Conservation (phyloP, 2,797 vertebrate genomes). For the Remorina albescens region DNA sequence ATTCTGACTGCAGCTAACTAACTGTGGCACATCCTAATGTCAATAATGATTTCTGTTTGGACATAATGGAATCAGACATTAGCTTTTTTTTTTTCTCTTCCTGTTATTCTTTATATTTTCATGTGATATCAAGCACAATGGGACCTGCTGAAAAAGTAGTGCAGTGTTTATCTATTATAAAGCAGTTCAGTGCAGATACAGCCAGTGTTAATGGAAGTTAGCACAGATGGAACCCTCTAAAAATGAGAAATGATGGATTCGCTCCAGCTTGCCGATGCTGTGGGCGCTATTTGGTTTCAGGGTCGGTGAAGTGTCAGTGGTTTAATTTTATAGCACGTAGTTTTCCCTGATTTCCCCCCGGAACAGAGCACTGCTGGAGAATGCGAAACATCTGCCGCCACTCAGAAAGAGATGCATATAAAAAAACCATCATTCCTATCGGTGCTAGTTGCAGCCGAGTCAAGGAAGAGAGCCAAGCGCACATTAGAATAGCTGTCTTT, state of each 20-base stretch:
- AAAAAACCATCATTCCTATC: slow-evolving; percentile 82
- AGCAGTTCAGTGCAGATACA: slow-evolving; percentile 71
- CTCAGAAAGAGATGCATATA: slow-evolving; percentile 79
- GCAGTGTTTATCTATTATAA: slow-evolving; percentile 70
- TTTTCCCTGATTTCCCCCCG: slow-evolving; percentile 85
- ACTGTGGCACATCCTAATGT: slow-evolving; percentile 38
- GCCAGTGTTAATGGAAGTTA: slow-evolving; percentile 80
- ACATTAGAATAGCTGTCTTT: slow-evolving; percentile 77
- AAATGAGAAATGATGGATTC: slow-evolving; percentile 83
- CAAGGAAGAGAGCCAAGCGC: slow-evolving; percentile 73
- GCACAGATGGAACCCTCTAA: slow-evolving; percentile 81
- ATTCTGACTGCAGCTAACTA: slow-evolving; percentile 44
- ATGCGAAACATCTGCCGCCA: slow-evolving; percentile 85
- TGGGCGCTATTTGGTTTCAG: slow-evolving; percentile 82
- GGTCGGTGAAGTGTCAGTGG: slow-evolving; percentile 83
- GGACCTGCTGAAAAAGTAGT: slow-evolving; percentile 54
- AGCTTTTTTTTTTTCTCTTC: slow-evolving; percentile 40
- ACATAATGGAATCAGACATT: slow-evolving; percentile 42
- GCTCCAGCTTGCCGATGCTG: slow-evolving; percentile 80
- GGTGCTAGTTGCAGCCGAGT: slow-evolving; percentile 68
- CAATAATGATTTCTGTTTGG: slow-evolving; percentile 47
- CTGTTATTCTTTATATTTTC: slow-evolving; percentile 39
- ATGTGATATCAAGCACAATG: slow-evolving; percentile 61
- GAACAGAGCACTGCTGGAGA: slow-evolving; percentile 81
- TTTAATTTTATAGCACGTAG: slow-evolving; percentile 88